Evolutionary conservation across 2,113 vertebrate genomes (phyloP).

Genomic region (Telmatochromis sp.): DNA sequence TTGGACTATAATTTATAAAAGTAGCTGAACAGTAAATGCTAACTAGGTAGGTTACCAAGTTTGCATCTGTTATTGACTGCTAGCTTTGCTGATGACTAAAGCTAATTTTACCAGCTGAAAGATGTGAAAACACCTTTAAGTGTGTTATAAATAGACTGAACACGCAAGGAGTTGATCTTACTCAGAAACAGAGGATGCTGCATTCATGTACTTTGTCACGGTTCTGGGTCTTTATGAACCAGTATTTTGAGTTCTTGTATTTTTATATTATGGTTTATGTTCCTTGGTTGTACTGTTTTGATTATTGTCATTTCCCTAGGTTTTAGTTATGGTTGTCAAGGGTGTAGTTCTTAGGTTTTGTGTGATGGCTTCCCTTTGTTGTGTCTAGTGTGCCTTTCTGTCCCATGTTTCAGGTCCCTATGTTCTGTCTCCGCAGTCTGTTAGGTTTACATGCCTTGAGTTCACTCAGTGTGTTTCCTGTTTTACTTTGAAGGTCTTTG

Average conservation of each 20-base stretch:
- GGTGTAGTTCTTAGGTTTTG: not conserved
- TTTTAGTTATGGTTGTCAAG: not conserved
- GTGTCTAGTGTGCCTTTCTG: not conserved
- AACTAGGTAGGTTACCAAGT: not conserved
- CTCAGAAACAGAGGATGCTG: not conserved
- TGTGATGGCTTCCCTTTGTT: not conserved
- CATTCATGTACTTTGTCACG: not conserved
- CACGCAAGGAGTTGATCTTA: accelerated
- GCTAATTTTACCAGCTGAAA: not conserved
- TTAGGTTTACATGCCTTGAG: not conserved
- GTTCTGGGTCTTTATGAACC: not conserved
- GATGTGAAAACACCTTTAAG: not conserved
- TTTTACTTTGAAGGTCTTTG: not conserved
- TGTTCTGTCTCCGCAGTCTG: not conserved
- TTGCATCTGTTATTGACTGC: not conserved
- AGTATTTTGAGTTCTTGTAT: not conserved
- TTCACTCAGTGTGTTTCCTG: not conserved
- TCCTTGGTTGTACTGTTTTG: not conserved
- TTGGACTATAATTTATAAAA: not conserved
- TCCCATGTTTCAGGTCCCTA: not conserved
- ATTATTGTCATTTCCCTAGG: not conserved
- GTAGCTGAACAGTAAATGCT: not conserved
- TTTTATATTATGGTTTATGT: not conserved
- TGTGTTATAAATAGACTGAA: not conserved
- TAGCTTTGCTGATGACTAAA: not conserved